These are phyloP conservation scores for Trachymyrmex cornetzi DNA, from an alignment of 1,140 invertebrate genomes.

Conservation along the genomic window DNA sequence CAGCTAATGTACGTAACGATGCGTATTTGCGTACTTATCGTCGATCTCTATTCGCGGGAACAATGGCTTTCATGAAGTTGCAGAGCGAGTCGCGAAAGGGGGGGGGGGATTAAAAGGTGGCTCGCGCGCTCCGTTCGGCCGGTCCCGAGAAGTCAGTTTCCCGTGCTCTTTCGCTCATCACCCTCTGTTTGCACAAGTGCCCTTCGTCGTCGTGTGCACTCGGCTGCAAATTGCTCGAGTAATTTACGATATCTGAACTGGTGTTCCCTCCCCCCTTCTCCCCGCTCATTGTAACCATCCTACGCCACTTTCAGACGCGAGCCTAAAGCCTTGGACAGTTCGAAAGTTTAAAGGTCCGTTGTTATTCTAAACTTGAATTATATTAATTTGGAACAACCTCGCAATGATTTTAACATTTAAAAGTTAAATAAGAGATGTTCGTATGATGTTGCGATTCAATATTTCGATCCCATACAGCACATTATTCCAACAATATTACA, in stretches of 20 bases:
- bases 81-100: constrained; percentile 14
- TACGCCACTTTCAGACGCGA: constrained; percentile 3
- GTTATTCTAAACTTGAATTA: background rate
- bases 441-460: background rate
- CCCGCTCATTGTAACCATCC: background rate
- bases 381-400: constrained; percentile 21
- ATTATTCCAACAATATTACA: too few relatives aligned
- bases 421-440: background rate
- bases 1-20: constrained; percentile 23
- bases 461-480: background rate
- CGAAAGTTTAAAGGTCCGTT: background rate
- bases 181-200: constrained; percentile 47
- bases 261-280: background rate
- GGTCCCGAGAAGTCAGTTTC: constrained; percentile 10
- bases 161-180: constrained; percentile 32
- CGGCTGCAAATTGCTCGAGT: constrained; percentile 37
- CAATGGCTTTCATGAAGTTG: constrained; percentile 46
- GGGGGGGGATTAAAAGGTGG: constrained; percentile 32
- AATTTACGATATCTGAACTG: constrained; percentile 52
- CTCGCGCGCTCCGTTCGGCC: constrained; percentile 31
- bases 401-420: background rate
- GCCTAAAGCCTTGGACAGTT: background rate
- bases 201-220: constrained; percentile 40
- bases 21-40: constrained; percentile 45
- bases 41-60: constrained; percentile 44